Percentiles rank a stretch among this genome's conserved stretches.
Evolutionary conservation across 2,113 vertebrate species (phyloP).

Genomic region (Procapra przewalskii): DNA sequence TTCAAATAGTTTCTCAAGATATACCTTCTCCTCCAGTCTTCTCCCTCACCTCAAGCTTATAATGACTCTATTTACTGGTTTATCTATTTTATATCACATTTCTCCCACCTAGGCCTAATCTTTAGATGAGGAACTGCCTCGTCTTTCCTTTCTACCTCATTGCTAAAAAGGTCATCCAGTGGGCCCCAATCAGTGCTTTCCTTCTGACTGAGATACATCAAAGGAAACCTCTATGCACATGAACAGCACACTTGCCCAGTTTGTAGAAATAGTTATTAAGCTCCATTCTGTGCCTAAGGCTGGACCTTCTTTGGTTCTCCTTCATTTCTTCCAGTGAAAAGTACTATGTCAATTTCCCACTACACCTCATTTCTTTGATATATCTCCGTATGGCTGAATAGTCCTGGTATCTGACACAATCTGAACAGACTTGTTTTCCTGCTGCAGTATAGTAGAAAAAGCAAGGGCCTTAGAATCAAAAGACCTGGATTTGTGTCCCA

Average conservation of each 20-base stretch:
- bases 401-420: not conserved
- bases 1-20: not conserved
- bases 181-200: not conserved
- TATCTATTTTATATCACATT: not conserved
- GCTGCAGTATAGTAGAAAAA: not conserved
- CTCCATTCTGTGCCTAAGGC: not conserved
- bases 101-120: not conserved
- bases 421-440: not conserved
- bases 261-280: not conserved
- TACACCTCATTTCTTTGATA: not conserved
- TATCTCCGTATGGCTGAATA: not conserved
- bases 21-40: not conserved
- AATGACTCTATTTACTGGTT: not conserved
- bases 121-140: not conserved
- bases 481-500: not conserved
- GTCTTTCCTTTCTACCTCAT: not conserved
- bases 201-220: not conserved
- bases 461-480: not conserved
- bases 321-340: not conserved
- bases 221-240: not conserved
- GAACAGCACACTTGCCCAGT: not conserved
- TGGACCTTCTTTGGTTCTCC: not conserved
- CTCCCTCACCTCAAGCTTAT: not conserved
- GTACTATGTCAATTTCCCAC: not conserved
- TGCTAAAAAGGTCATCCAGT: not conserved